Percentiles rank a stretch among this genome's conserved stretches.
Conservation (phyloP, 64 coral and sea anemone species). For the Montipora capricornis region DNA sequence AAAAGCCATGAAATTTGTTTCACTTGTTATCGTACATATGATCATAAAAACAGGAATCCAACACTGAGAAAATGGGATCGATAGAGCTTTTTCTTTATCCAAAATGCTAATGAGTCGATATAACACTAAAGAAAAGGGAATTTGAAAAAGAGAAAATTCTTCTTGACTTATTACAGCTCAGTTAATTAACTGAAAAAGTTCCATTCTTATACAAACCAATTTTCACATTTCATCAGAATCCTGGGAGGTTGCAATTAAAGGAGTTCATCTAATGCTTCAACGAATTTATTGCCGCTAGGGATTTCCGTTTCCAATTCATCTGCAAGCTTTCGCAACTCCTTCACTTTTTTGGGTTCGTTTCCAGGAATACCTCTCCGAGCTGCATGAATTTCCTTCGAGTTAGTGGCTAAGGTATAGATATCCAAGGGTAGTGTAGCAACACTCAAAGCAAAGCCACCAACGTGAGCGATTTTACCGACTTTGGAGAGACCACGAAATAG, state of each 20-base stretch:
- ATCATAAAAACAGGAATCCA: too few relatives aligned
- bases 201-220: too few relatives aligned
- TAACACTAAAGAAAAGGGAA: too few relatives aligned
- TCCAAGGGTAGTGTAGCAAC: conserved; percentile 14
- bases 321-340: neutral
- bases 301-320: conserved; percentile 12
- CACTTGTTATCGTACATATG: too few relatives aligned
- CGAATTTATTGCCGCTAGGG: neutral
- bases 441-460: conserved; percentile 57
- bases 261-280: neutral
- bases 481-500: conserved; percentile 40
- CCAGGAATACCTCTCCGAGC: neutral
- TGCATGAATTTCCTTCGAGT: conserved; percentile 11
- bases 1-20: too few relatives aligned
- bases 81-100: too few relatives aligned
- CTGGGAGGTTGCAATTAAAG: neutral
- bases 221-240: neutral
- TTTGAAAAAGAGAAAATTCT: too few relatives aligned
- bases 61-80: too few relatives aligned
- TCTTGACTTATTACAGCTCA: too few relatives aligned
- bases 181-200: too few relatives aligned
- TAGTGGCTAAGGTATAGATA: conserved; percentile 43
- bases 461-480: conserved; percentile 1
- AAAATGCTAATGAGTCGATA: too few relatives aligned
- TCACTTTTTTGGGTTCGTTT: neutral